Conservation (phyloP, 2,888 invertebrate species). For the Chloromyia formosa region DNA sequence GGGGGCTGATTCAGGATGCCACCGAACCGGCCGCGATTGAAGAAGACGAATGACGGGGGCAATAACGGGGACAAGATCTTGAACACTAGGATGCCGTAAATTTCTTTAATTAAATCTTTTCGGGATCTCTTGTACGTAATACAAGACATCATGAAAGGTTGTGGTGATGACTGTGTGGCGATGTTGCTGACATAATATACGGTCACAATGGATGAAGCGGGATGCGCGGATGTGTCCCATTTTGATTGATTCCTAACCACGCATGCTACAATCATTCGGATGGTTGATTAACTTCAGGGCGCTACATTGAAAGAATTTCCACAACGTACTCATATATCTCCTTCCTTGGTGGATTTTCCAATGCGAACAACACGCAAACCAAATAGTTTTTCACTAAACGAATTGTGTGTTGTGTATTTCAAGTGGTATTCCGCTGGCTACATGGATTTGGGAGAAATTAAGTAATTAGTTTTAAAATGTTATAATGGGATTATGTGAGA, state of each 20-base stretch:
- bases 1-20: background rate
- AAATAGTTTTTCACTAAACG: too few relatives aligned
- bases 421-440: too few relatives aligned
- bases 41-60: conserved; percentile 34
- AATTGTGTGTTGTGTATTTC: too few relatives aligned
- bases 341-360: too few relatives aligned
- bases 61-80: conserved; percentile 44
- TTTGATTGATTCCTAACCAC: conserved; percentile 42
- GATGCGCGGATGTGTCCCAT: conserved; percentile 16
- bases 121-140: conserved; percentile 10
- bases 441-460: conserved; percentile 12
- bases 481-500: background rate
- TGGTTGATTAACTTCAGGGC: conserved; percentile 38
- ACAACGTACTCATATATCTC: too few relatives aligned
- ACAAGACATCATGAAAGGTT: background rate
- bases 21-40: too few relatives aligned
- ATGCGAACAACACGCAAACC: too few relatives aligned
- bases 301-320: conserved; percentile 18
- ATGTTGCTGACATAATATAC: too few relatives aligned
- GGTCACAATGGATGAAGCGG: background rate
- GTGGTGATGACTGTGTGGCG: background rate
- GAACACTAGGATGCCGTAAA: conserved; percentile 44
- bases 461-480: conserved; percentile 17
- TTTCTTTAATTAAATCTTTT: conserved; percentile 48
- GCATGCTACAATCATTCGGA: conserved; percentile 39